Percentiles rank a stretch among this genome's conserved stretches.
phyloP scores from a whole-genome alignment of 2,888 invertebrate genomes.

The Melolontha melolontha region DNA sequence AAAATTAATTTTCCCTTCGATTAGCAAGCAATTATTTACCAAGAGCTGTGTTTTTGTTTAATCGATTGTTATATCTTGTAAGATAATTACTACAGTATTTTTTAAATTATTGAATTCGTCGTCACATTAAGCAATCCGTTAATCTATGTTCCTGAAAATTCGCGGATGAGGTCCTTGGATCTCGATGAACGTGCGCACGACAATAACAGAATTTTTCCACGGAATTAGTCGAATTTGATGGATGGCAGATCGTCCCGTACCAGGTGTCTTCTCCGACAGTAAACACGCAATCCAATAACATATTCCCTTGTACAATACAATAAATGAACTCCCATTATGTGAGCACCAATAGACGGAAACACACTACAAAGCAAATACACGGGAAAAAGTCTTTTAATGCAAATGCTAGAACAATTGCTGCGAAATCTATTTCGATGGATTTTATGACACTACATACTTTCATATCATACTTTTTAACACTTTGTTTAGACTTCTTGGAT shows the following conservation, averaged over 20 bases:
- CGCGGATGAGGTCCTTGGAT: neutral
- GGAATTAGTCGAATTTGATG: conserved; percentile 25
- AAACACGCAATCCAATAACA: conserved; percentile 49
- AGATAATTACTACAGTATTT: conserved; percentile 11
- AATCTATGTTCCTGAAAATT: neutral
- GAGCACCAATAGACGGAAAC: conserved; percentile 30
- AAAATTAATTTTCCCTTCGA: too few relatives aligned
- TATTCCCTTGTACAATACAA: conserved; percentile 35
- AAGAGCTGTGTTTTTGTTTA: too few relatives aligned
- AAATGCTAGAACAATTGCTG: neutral
- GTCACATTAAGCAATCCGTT: neutral
- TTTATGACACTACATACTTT: too few relatives aligned
- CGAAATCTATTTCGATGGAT: too few relatives aligned
- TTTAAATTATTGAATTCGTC: neutral
- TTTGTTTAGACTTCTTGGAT: too few relatives aligned
- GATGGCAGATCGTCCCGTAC: conserved; percentile 45
- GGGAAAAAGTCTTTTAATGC: neutral
- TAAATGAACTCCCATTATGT: conserved; percentile 22
- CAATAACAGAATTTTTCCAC: conserved; percentile 19
- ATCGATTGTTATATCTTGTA: neutral
- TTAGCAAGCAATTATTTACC: too few relatives aligned
- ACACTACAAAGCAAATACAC: conserved; percentile 13
- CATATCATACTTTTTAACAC: too few relatives aligned
- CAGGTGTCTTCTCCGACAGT: conserved; percentile 47
- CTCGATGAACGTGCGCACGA: conserved; percentile 8